Conservation (phyloP, 2,888 invertebrate genomes). For the Salticus scenicus region DNA sequence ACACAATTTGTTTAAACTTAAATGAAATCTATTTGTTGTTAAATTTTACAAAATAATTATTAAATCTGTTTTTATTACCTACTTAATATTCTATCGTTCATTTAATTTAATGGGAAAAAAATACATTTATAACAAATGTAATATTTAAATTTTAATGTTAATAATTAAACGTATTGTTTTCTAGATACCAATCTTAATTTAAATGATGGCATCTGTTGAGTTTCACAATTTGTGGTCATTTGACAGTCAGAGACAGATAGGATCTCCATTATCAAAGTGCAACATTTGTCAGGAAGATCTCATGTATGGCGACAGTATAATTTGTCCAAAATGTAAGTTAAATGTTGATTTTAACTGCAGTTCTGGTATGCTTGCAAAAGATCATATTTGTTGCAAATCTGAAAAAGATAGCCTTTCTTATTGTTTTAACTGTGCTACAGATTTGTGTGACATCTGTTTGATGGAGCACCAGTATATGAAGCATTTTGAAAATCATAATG, state of each 20-base stretch:
- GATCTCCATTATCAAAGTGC: conserved; percentile 51
- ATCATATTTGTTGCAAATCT: conserved; percentile 93
- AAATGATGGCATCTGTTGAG: conserved; percentile 35
- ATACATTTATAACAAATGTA: too few species aligned
- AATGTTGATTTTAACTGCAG: conserved; percentile 76
- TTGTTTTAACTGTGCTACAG: conserved; percentile 96
- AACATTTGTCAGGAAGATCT: conserved; percentile 74
- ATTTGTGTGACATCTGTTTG: conserved; percentile 92
- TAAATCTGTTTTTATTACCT: too few species aligned
- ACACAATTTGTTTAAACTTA: too few species aligned
- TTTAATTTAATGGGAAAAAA: too few species aligned
- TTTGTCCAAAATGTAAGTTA: conserved; percentile 82
- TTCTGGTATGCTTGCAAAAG: conserved; percentile 75
- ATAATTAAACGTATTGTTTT: too few species aligned
- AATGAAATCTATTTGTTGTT: too few species aligned
- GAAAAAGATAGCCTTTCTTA: conserved; percentile 94
- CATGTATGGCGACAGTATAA: conserved; percentile 83
- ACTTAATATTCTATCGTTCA: too few species aligned
- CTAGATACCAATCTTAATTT: too few species aligned
- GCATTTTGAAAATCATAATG: conserved; percentile 97
- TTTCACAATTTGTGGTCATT: conserved; percentile 61
- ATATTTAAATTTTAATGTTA: not conserved
- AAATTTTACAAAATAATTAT: too few species aligned
- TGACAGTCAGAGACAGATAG: conserved; percentile 66
- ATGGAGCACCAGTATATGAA: conserved; percentile 99